Conservation (phyloP, 1,140 invertebrate genomes). For the Heliconius hermathena region DNA sequence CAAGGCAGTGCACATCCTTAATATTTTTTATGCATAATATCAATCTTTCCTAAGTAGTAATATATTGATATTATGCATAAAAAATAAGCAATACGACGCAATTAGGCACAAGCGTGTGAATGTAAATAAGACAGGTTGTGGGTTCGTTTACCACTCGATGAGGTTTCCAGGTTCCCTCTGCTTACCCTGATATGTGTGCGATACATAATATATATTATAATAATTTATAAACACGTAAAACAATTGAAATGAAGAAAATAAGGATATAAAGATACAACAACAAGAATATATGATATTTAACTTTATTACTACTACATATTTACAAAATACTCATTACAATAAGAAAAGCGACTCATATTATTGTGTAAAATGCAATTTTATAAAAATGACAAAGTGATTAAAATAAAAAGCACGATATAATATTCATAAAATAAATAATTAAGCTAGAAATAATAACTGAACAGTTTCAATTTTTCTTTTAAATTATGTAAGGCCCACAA, state of each 20-base stretch:
- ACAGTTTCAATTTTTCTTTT: not conserved
- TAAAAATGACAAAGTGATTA: not conserved
- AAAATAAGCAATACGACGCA: too few relatives aligned
- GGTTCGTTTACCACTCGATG: too few relatives aligned
- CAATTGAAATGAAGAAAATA: not conserved
- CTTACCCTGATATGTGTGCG: too few relatives aligned
- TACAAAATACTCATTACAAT: conserved; percentile 39
- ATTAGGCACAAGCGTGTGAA: too few relatives aligned
- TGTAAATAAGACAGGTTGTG: too few relatives aligned
- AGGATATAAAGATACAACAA: not conserved
- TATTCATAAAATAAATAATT: not conserved
- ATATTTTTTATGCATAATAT: too few relatives aligned
- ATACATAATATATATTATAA: too few relatives aligned
- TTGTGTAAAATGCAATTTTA: conserved; percentile 22
- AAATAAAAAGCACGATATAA: conserved; percentile 18
- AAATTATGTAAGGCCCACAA: not conserved
- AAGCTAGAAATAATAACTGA: not conserved
- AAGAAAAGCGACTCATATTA: conserved; percentile 28
- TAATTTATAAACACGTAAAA: too few relatives aligned
- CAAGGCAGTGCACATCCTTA: too few relatives aligned
- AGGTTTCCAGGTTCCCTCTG: too few relatives aligned
- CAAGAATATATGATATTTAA: conserved; percentile 25
- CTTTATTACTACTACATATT: conserved; percentile 47
- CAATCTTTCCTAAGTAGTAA: too few relatives aligned
- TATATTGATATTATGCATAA: too few relatives aligned